phyloP scores from a whole-genome alignment of 2,888 invertebrate genomes.

The Eupithecia pulchellata region DNA sequence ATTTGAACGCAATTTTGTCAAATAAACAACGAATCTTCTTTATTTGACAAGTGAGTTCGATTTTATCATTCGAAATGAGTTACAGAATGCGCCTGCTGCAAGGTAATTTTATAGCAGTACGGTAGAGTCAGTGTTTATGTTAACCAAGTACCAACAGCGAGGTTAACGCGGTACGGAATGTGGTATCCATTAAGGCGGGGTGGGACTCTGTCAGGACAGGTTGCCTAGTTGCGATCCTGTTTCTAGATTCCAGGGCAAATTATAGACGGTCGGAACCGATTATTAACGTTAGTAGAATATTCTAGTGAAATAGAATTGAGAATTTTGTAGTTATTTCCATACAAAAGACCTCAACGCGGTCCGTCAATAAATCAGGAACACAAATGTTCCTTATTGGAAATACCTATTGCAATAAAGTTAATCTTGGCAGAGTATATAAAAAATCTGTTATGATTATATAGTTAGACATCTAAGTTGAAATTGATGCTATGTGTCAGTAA shows the following conservation, averaged over 20 bases:
- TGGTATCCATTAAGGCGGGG: conserved; percentile 8
- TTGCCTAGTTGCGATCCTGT: conserved; percentile 5
- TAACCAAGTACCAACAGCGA: conserved; percentile 1
- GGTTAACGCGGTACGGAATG: background rate
- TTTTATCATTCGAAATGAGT: too few relatives aligned
- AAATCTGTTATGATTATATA: background rate
- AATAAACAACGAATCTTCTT: too few relatives aligned
- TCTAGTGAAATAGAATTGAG: background rate
- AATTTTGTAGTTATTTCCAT: background rate
- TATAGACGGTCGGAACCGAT: conserved; percentile 8
- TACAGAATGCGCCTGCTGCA: too few relatives aligned
- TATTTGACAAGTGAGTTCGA: too few relatives aligned
- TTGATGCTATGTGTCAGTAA: too few relatives aligned
- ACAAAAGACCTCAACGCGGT: conserved; percentile 20
- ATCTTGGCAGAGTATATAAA: background rate
- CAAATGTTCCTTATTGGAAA: background rate
- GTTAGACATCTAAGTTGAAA: too few relatives aligned
- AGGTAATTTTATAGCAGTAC: too few relatives aligned
- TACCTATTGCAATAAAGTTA: background rate
- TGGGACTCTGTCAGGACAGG: conserved; percentile 4
- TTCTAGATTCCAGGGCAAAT: conserved; percentile 12
- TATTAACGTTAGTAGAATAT: background rate
- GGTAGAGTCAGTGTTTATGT: background rate
- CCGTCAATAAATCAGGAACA: background rate
- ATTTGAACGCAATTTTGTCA: too few relatives aligned